Evolutionary conservation across 1,140 invertebrate genomes (phyloP), one percentile per base, ranked within the genome.

Genomic region (Leptopilina clavipes): DNA sequence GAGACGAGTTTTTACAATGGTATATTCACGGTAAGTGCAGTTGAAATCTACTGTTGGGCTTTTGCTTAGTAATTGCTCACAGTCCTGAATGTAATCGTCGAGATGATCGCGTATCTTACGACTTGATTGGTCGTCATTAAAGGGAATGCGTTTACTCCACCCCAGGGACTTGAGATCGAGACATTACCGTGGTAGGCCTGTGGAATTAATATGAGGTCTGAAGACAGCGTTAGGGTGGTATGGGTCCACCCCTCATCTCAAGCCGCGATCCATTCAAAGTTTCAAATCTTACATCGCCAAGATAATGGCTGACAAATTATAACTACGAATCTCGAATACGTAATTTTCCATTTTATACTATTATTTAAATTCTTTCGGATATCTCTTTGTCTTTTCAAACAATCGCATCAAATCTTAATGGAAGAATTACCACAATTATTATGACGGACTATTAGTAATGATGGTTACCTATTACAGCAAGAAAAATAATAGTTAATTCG

Each of bases 51-150:
- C 59, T 65, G 22, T 40, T 3, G 6, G 5, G 37, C 5, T 40
- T 9, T 19, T 65, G 52, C 65, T 8, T 76, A 75, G 83, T 84
- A 84, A 86, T 84, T 84, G 83, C 79, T 79, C 82, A 79, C 72
- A 79, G 77, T 83, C 78, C 81, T 85, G 81, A 76, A 76, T 82
- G 82, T 89, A 89, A 90, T 89, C 88, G 84, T 40, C 11, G 78
- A 87, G 87, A 89, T 88, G 86, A 90, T 90, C 87, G 88, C 84
- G 80, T 86, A 89, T 89, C 86, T 89, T 83, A 86, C 83, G 82
- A 81, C 87, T 86, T 85, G 87, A 90, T 90, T 89, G 88, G 86
- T 78, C 76, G 85, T 89, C 86, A 88, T 90, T 90, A 89, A 88
- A 88, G 84, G 82, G 85, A 90, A 89, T 87, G 88, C 87, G 82